Base-by-base conservation (phyloP, 1,140 invertebrate species). In the Lordiphosa collinella region DNA sequence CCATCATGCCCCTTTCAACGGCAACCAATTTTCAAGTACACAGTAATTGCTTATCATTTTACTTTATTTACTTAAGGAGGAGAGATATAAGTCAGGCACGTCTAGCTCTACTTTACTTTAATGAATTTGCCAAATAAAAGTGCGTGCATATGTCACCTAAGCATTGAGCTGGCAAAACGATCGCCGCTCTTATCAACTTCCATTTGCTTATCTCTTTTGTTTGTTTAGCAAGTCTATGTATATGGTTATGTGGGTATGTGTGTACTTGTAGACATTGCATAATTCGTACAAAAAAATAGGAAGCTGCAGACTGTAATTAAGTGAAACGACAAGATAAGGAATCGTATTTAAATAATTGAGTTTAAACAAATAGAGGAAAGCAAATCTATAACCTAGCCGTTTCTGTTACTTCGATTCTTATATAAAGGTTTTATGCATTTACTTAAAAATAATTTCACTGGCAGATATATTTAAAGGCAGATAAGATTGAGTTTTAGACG, bases 161-260 rank as follows among this genome's bases (percentile, higher is more conserved):
- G 18, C 65, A 12, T 38, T 48, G 29, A 41, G 59, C 62, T 53
- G 37, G 16, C 43, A 51, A 47, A 32, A n/a, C 49, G 25, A 22
- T 35, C 54, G 1, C 4, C 9, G 29, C 25, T 10, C 46, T 80
- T 80, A 80, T 80, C 75, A 82, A 60, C 18, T 22, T 36, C 43
- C 13, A 41, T 49, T 35, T 8, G 50, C 76, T 80, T 80, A 80
- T 80, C 75, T 37, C 59, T 46, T 29, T 50, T 75, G 65, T 82
- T 82, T 79, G 56, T 67, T 46, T 62, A 78, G 74, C 44, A 29
- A 50, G 41, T 54, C 41, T 50, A 56, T 50, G 35, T 68, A 29
- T 57, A 38, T 58, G 7, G 41, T 38, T 48, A 25, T 60, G 53
- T 38, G 43, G 14, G 46, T 72, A 58, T 48, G 54, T 43, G 52